phyloP scores from a whole-genome alignment of 2,113 vertebrate species.

The cattle (Bos taurus) region DNA sequence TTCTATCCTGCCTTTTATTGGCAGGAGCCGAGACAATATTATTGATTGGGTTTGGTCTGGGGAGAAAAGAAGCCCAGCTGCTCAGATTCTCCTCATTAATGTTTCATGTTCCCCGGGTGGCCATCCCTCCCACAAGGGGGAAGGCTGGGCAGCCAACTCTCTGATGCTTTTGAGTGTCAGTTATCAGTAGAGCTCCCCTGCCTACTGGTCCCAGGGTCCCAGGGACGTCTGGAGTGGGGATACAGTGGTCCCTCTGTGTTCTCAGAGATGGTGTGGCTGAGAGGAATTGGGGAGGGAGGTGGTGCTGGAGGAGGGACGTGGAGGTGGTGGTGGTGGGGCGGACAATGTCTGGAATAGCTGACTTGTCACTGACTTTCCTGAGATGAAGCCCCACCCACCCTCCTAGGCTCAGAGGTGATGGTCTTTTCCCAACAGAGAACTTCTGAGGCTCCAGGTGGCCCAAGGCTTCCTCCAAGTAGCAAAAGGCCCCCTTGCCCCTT shows the following conservation, averaged over 20 bases:
- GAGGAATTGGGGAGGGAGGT: background rate
- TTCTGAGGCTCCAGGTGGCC: background rate
- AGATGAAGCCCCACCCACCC: background rate
- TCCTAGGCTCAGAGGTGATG: background rate
- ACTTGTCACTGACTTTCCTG: background rate
- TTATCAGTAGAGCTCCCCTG: background rate
- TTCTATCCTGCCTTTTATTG: background rate
- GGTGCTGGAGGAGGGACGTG: background rate
- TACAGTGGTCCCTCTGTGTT: background rate
- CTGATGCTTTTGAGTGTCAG: background rate
- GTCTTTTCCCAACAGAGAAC: background rate
- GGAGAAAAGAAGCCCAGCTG: background rate
- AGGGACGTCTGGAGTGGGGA: background rate
- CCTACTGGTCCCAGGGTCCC: background rate
- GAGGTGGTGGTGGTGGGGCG: too few relatives aligned
- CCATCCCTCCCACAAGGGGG: background rate
- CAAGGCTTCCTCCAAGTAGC: background rate
- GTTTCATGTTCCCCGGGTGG: background rate
- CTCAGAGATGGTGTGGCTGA: background rate
- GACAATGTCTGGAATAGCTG: background rate
- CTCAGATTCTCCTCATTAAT: background rate
- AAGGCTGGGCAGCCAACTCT: too few relatives aligned
- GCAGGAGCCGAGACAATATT: background rate
- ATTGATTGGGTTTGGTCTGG: background rate
- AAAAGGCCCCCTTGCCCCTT: background rate